phyloP scores from a whole-genome alignment of 1,140 invertebrate species.

The Macrocentrus cingulum region DNA sequence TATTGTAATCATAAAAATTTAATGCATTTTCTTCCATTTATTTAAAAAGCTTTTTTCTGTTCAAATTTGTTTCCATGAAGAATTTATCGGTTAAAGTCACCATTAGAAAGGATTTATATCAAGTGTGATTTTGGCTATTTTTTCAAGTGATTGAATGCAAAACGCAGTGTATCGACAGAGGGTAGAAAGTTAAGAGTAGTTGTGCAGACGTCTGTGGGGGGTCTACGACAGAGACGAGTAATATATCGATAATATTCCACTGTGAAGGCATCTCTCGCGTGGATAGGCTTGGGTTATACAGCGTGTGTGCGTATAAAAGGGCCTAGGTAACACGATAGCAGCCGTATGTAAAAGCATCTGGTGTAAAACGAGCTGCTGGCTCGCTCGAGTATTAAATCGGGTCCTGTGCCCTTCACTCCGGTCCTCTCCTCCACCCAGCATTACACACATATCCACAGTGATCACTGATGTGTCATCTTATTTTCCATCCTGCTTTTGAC shows the following conservation, averaged over 20 bases:
- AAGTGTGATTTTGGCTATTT: no score
- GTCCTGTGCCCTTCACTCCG: conserved; percentile 33
- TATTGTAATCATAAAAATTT: no score
- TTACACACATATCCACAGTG: conserved; percentile 16
- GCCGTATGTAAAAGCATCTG: conserved; percentile 55
- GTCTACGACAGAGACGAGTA: conserved; percentile 35
- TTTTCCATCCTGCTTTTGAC: conserved; percentile 23
- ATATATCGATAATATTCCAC: conserved; percentile 43
- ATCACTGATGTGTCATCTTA: background rate
- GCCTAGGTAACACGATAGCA: conserved; percentile 53
- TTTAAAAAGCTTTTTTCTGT: no score
- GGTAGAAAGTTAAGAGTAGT: no score
- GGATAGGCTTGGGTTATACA: conserved; percentile 24
- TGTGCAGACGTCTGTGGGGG: conserved; percentile 27
- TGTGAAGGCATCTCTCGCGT: conserved; percentile 35
- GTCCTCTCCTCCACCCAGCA: conserved; percentile 24
- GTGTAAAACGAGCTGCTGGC: conserved; percentile 56
- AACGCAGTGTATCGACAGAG: no score
- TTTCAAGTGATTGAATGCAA: no score
- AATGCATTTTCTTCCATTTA: no score
- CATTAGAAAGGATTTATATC: no score
- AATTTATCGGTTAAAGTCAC: no score
- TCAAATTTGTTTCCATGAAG: no score
- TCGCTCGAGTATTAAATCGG: conserved; percentile 58
- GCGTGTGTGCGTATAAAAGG: conserved; percentile 25